Conservation (phyloP, 2,797 vertebrate genomes). For the Eulemur coronatus region DNA sequence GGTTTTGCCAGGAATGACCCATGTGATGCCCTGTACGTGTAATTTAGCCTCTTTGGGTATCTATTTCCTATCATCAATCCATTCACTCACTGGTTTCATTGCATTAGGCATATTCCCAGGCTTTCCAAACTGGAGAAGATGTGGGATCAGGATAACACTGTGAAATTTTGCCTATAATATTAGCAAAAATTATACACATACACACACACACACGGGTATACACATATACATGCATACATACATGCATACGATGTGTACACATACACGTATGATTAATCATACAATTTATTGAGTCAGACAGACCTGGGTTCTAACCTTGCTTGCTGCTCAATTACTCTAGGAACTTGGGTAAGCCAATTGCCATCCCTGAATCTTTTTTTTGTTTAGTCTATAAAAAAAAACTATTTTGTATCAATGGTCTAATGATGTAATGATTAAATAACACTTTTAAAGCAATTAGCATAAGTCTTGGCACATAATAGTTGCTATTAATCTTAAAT, state of each 20-base stretch:
- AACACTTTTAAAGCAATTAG: neutral
- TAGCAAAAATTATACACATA: neutral
- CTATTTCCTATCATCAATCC: neutral
- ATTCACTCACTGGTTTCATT: neutral
- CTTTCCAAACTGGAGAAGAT: neutral
- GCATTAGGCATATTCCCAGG: neutral
- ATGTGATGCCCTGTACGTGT: neutral
- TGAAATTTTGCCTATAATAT: neutral
- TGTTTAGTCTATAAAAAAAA: conserved; percentile 7
- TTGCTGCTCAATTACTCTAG: neutral
- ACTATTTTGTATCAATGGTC: neutral
- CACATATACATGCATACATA: neutral
- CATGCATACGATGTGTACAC: rapidly evolving
- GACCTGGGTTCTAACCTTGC: neutral
- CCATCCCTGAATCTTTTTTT: neutral
- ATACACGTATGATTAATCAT: neutral
- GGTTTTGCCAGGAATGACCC: neutral
- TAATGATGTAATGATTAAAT: neutral
- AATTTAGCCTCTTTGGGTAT: neutral
- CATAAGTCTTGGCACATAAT: neutral
- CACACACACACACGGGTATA: neutral
- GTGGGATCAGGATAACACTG: neutral
- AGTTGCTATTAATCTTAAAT: neutral
- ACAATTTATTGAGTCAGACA: neutral
- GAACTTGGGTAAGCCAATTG: neutral